phyloP scores from a whole-genome alignment of 2,888 invertebrate species.

The Lithophane leautieri region DNA sequence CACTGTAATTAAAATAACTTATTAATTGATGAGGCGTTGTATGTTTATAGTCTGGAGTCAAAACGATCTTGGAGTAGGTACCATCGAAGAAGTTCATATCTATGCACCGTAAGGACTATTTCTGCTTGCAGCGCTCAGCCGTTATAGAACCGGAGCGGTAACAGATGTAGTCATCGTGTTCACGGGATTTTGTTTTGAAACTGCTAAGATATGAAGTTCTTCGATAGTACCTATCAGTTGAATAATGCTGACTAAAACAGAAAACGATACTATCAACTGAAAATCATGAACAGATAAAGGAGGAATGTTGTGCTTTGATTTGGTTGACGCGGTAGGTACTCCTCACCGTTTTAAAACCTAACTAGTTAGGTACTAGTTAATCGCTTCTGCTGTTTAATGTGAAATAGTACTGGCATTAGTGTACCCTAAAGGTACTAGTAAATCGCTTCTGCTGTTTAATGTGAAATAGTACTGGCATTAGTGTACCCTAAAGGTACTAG shows the following conservation, averaged over 20 bases:
- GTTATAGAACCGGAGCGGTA: too few species aligned
- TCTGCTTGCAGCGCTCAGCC: too few species aligned
- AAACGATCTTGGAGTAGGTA: background rate
- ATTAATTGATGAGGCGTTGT: background rate
- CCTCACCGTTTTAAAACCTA: background rate
- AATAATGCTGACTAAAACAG: background rate
- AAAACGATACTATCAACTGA: background rate
- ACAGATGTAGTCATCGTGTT: too few species aligned
- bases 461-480: background rate
- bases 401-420: background rate
- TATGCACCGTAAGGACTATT: too few species aligned
- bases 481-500: too few species aligned
- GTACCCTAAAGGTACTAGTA: background rate
- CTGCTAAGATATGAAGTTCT: too few species aligned
- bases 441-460: background rate
- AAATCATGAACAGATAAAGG: too few species aligned
- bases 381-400: background rate
- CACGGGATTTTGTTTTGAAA: too few species aligned
- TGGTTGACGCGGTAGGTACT: background rate
- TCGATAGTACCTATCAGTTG: too few species aligned
- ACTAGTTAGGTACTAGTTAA: background rate
- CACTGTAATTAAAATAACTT: slow-evolving; percentile 6
- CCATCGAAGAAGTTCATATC: too few species aligned
- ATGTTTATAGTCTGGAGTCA: background rate
- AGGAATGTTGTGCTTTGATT: too few species aligned